Base-by-base conservation (phyloP, 2,113 vertebrate genomes). In the Ameiurus melas region DNA sequence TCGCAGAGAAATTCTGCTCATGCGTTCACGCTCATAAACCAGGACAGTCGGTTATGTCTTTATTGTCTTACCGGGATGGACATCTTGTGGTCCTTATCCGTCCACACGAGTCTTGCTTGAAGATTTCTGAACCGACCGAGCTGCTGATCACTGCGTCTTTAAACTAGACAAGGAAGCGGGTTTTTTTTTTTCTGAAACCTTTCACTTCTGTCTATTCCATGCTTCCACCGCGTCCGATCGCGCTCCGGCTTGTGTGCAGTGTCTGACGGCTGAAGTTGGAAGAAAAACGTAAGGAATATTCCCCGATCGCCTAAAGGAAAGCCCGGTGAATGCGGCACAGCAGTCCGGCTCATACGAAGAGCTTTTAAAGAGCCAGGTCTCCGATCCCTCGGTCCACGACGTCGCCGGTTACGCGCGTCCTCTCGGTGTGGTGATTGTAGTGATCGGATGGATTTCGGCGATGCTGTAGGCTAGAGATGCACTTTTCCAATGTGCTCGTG, bases 1-100 rank as follows among this genome's bases (percentile, higher is more conserved):
- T 4, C 17, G 57, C 3, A 58, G 57, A 58, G 57, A 58, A 20
- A 36, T 36, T n/a, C n/a, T n/a, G n/a, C n/a, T n/a, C 36, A 0
- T 60, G 30, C 68, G 58, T 14, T 27, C 3, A 83, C 22, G 25
- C 25, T 64, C 13, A 8, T 8, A 80, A 43, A 79, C 60, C n/a
- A 66, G 10, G 81, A 5, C 43, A 66, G 25, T 30, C 20, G 43
- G 43, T 47, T 47, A 47, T 55, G 17, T 13, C 78, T 77, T 39
- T 27, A 12, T 30, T 58, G 30, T 89, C 92, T 92, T 90, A 93
- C 92, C 92, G 92, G 92, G 60, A 93, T 91, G 87, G 92, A 93
- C 92, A 93, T 93, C 71, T 85, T 89, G 88, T 9, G 60, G 84
- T 87, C 79, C 57, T 82, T 55, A 5, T 90, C 85, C 51, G 73